Conservation (phyloP, 2,797 vertebrate genomes). For the Sebastes steindachneri region DNA sequence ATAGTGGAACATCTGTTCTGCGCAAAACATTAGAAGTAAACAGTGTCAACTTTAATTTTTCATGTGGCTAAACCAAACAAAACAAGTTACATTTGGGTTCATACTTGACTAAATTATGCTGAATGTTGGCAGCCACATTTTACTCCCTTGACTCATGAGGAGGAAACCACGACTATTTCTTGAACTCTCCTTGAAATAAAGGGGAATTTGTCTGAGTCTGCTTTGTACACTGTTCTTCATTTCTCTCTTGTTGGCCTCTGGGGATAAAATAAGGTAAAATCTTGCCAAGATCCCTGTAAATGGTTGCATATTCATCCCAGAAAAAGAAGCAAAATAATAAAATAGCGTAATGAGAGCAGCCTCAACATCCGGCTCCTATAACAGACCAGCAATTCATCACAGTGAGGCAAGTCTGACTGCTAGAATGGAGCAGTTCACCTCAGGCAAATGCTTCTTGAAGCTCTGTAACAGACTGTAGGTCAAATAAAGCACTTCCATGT, state of each 20-base stretch:
- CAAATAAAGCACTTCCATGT: slow-evolving; percentile 20
- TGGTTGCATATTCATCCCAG: slow-evolving; percentile 52
- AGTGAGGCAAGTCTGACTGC: not conserved
- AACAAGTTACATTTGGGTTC: slow-evolving; percentile 3
- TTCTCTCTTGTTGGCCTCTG: slow-evolving; percentile 39
- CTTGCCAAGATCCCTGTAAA: slow-evolving; percentile 65
- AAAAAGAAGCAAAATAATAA: slow-evolving; percentile 58
- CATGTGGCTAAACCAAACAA: not conserved
- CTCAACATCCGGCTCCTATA: slow-evolving; percentile 49
- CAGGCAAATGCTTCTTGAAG: slow-evolving; percentile 18
- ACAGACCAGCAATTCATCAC: slow-evolving; percentile 67
- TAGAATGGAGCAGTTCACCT: slow-evolving; percentile 35
- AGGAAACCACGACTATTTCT: slow-evolving; percentile 67
- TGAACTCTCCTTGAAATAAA: slow-evolving; percentile 56
- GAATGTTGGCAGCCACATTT: slow-evolving; percentile 37
- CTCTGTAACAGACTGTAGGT: slow-evolving; percentile 4
- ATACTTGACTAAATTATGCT: slow-evolving; percentile 36
- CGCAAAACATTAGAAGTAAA: not conserved
- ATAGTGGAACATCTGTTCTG: not conserved
- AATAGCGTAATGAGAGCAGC: slow-evolving; percentile 51
- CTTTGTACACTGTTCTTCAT: slow-evolving; percentile 49
- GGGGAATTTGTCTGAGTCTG: slow-evolving; percentile 66
- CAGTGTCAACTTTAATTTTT: not conserved
- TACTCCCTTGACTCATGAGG: slow-evolving; percentile 41
- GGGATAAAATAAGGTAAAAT: slow-evolving; percentile 35